phyloP scores from a whole-genome alignment of 1,140 invertebrate genomes.

The Notospermus geniculatus region DNA sequence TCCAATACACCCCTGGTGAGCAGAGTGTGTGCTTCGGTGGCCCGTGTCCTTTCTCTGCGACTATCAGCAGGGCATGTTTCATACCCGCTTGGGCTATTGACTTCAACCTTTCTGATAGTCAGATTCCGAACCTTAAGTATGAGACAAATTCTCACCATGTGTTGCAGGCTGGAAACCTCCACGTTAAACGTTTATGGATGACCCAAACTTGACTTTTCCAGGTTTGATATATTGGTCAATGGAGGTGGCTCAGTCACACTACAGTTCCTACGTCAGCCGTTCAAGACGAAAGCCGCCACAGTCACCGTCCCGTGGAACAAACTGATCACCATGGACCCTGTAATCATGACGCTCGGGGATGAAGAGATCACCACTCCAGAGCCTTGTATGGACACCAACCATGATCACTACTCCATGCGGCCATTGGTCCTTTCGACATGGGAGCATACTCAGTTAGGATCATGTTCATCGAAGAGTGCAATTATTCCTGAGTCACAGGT shows the following conservation, averaged over 20 bases:
- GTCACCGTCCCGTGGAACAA: slow-evolving; percentile 97
- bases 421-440: slow-evolving; percentile 92
- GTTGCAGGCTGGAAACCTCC: too few species aligned
- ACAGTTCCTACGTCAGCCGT: slow-evolving; percentile 89
- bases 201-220: too few species aligned
- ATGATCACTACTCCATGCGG: slow-evolving; percentile 91
- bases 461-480: slow-evolving; percentile 81
- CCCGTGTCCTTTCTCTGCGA: too few species aligned
- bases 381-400: slow-evolving; percentile 68
- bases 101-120: too few species aligned
- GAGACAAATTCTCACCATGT: too few species aligned
- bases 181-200: too few species aligned
- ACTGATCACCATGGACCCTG: slow-evolving; percentile 61
- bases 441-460: slow-evolving; percentile 90
- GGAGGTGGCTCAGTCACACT: slow-evolving; percentile 93
- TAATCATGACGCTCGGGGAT: slow-evolving; percentile 65
- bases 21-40: too few species aligned
- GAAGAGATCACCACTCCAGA: slow-evolving; percentile 38
- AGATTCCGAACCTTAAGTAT: too few species aligned
- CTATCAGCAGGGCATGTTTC: too few species aligned
- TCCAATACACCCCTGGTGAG: too few species aligned
- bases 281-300: slow-evolving; percentile 83
- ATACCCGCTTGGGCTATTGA: too few species aligned
- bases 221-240: slow-evolving; percentile 96
- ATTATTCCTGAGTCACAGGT: slow-evolving; percentile 92